Evolutionary conservation across 1,140 invertebrate species (phyloP).

Genomic region (Eumeta japonica): DNA sequence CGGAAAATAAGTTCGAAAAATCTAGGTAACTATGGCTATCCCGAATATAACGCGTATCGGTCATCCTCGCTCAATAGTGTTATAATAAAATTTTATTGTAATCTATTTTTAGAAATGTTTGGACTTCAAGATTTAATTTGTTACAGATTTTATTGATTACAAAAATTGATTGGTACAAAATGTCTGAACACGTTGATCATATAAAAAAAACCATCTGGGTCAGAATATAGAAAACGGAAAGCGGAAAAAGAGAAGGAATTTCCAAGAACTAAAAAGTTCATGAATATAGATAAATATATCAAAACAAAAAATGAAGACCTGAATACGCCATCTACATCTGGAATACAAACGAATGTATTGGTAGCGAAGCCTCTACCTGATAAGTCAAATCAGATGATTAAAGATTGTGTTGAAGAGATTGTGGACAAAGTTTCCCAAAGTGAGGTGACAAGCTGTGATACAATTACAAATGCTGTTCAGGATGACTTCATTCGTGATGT

Average conservation of each 20-base stretch:
- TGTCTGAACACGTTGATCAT: constrained; percentile 12
- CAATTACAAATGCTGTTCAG: too few relatives aligned
- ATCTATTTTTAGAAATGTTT: constrained; percentile 13
- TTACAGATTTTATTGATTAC: too few relatives aligned
- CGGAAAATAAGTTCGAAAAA: too few relatives aligned
- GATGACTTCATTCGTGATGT: constrained; percentile 16
- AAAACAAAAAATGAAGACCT: too few relatives aligned
- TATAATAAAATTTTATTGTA: too few relatives aligned
- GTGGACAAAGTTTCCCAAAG: too few relatives aligned
- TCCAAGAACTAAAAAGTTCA: constrained; percentile 10
- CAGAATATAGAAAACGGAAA: constrained; percentile 18
- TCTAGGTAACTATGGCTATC: too few relatives aligned
- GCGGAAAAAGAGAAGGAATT: constrained; percentile 15
- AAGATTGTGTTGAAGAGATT: constrained; percentile 18
- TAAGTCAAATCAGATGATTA: constrained; percentile 15
- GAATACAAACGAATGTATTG: constrained; percentile 17
- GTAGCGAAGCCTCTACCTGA: too few relatives aligned
- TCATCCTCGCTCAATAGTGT: too few relatives aligned
- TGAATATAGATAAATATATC: too few relatives aligned
- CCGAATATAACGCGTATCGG: too few relatives aligned
- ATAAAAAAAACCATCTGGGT: constrained; percentile 13
- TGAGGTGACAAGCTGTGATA: constrained; percentile 15
- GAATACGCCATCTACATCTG: constrained; percentile 21
- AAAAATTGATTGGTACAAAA: too few relatives aligned
- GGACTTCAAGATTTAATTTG: constrained; percentile 12